Base-by-base conservation (phyloP, 2,113 vertebrate genomes). In the Glareola pratincola region DNA sequence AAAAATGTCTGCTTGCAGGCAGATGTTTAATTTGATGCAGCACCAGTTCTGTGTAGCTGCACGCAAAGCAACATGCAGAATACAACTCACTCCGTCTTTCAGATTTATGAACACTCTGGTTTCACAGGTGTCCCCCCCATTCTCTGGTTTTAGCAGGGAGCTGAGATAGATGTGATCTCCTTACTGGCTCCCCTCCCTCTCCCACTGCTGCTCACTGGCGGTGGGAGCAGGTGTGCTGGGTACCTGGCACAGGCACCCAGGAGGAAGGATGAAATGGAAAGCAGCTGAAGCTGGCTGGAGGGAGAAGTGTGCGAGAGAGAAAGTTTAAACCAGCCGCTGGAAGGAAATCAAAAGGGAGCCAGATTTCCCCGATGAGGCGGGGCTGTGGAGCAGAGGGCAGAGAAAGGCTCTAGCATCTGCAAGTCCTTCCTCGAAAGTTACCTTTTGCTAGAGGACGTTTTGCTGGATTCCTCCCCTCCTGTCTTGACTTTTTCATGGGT, bases 321-420 rank as follows among this genome's bases (percentile, higher is more conserved):
- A 41, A 74, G 47, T 91, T 95, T 86, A 91, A 88, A 85, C 37
- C 77, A 83, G 37, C 68, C 0, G 0, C 94, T 86, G 68, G 73
- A 92, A 96, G 85, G 83, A 63, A 94, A 97, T 94, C 77, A 84
- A 95, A 97, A 96, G 92, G 69, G 26, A 95, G 94, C 73, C 48
- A 82, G 90, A 84, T 95, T 88, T 88, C 89, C 88, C 22, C n/a
- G 88, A 83, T 36, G 76, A 78, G 62, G 64, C 5, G 4, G n/a
- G 57, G 45, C 22, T 50, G 45, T 85, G 88, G 66, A 91, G 84
- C 90, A 95, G 88, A 95, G 43, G 79, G 93, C 57, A 77, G 68
- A 90, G 43, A 80, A 71, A 39, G 59, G n/a, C 63, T 94, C 53
- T 45, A 68, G n/a, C 3, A 0, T 37, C 41, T 73, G 12, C 16